phyloP scores from a whole-genome alignment of 2,797 vertebrate genomes.

The Gobionotothen gibberifrons region DNA sequence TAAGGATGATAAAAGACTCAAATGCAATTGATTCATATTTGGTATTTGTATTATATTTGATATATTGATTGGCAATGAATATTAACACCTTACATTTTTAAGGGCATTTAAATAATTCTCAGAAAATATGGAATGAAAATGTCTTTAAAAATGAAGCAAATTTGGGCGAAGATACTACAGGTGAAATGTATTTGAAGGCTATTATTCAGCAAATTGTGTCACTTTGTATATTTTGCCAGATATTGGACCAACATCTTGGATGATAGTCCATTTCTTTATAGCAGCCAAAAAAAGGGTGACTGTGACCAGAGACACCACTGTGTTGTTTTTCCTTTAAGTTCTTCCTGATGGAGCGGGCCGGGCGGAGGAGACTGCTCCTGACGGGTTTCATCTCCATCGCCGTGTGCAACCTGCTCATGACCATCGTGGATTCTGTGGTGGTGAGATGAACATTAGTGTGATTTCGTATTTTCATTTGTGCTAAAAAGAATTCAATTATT shows the following conservation, averaged over 20 bases:
- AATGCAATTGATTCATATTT: no score
- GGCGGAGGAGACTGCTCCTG: conserved; percentile 74
- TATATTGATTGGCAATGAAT: no score
- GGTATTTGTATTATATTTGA: no score
- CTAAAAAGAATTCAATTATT: neutral
- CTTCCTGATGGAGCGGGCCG: conserved; percentile 79
- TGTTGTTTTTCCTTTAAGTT: conserved; percentile 65
- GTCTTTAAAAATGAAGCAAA: no score
- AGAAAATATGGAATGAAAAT: no score
- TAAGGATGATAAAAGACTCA: no score
- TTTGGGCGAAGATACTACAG: no score
- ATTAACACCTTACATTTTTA: no score
- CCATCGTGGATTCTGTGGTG: conserved; percentile 79
- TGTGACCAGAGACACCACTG: neutral
- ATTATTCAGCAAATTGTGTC: neutral
- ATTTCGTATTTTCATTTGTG: neutral
- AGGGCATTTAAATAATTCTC: no score
- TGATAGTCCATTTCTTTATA: neutral
- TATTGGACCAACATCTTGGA: conserved; percentile 5
- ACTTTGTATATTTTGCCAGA: conserved; percentile 19
- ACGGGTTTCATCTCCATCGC: conserved; percentile 77
- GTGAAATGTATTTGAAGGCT: no score
- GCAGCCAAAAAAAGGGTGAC: conserved; percentile 5
- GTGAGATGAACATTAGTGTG: conserved; percentile 61
- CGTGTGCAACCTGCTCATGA: conserved; percentile 81